These are phyloP conservation scores for Panagrolaimus sp. DNA, from an alignment of 1,140 invertebrate species.

Conservation along the genomic window DNA sequence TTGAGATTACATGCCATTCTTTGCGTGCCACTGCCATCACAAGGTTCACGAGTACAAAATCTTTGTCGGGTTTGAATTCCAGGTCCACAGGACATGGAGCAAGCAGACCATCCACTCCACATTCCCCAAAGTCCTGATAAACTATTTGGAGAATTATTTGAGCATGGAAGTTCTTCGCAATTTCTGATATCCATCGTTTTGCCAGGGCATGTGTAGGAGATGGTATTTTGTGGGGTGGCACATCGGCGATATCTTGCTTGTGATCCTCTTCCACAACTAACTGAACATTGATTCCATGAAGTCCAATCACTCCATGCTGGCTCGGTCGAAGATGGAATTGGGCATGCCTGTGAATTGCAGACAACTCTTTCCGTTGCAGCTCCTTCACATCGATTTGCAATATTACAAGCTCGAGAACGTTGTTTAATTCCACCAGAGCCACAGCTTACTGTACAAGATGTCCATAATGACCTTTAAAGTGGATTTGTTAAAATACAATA, in stretches of 20 bases:
- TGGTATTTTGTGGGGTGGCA: constrained; percentile 47
- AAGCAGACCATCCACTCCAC: constrained; percentile 48
- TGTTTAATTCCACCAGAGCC: constrained; percentile 48
- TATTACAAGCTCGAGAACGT: constrained; percentile 46
- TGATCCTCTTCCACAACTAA: constrained; percentile 53
- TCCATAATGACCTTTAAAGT: constrained; percentile 27
- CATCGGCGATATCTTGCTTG: constrained; percentile 56
- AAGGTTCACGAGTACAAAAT: constrained; percentile 48
- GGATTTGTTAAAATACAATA: too few relatives aligned
- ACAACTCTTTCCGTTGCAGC: constrained; percentile 38
- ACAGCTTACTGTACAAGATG: constrained; percentile 44
- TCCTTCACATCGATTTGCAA: constrained; percentile 50
- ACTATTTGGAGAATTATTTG: constrained; percentile 11
- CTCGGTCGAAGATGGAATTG: constrained; percentile 29
- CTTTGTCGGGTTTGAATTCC: constrained; percentile 43
- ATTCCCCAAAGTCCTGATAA: constrained; percentile 38
- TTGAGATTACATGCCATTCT: constrained; percentile 54
- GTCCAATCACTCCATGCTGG: constrained; percentile 56
- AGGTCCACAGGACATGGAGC: constrained; percentile 41
- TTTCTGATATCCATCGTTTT: constrained; percentile 56
- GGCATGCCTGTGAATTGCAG: constrained; percentile 48
- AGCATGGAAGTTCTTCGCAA: constrained; percentile 51
- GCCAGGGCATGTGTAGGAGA: constrained; percentile 53
- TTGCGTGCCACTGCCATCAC: constrained; percentile 55
- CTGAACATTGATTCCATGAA: constrained; percentile 46